Percentiles rank a stretch among this genome's conserved stretches.
Evolutionary conservation across 2,888 invertebrate genomes (phyloP).

Genomic region (Taphrorychus bicolor): DNA sequence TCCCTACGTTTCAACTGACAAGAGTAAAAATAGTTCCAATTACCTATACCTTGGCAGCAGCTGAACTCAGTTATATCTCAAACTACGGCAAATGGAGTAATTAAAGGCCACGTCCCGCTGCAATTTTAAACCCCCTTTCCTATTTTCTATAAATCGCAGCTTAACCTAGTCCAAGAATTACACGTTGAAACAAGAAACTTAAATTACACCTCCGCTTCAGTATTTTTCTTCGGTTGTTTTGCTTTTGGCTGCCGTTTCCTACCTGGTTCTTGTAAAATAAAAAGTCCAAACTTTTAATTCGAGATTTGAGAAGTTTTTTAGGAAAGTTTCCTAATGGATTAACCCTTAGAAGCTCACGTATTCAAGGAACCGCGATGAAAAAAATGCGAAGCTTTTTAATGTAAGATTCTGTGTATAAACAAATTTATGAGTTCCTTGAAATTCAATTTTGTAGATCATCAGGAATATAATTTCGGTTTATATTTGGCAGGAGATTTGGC

Average conservation of each 20-base stretch:
- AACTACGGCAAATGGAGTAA: conserved; percentile 9
- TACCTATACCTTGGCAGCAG: too few relatives aligned
- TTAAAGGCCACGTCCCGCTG: conserved; percentile 13
- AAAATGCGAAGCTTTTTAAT: not conserved
- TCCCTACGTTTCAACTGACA: too few relatives aligned
- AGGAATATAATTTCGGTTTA: conserved; percentile 33
- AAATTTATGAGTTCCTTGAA: conserved; percentile 28
- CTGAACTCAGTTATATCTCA: not conserved
- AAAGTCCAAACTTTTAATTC: not conserved
- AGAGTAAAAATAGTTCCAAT: too few relatives aligned
- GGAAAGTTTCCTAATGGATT: not conserved
- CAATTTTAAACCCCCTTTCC: conserved; percentile 18
- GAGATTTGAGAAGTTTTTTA: not conserved
- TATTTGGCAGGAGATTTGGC: conserved; percentile 33
- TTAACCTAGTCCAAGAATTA: conserved; percentile 18
- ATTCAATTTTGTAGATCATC: conserved; percentile 33
- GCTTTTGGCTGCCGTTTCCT: conserved; percentile 2
- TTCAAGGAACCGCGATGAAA: too few relatives aligned
- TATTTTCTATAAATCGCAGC: conserved; percentile 26
- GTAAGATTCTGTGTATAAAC: conserved; percentile 1
- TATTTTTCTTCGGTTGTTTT: conserved; percentile 6
- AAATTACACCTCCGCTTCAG: conserved; percentile 13
- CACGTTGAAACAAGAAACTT: conserved; percentile 9
- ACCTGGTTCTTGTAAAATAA: conserved; percentile 2
- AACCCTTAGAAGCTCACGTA: not conserved